Percentiles rank a stretch among this genome's conserved stretches.
These are phyloP conservation scores for Molorchus minor DNA, from an alignment of 2,888 invertebrate genomes.

Conservation along the genomic window DNA sequence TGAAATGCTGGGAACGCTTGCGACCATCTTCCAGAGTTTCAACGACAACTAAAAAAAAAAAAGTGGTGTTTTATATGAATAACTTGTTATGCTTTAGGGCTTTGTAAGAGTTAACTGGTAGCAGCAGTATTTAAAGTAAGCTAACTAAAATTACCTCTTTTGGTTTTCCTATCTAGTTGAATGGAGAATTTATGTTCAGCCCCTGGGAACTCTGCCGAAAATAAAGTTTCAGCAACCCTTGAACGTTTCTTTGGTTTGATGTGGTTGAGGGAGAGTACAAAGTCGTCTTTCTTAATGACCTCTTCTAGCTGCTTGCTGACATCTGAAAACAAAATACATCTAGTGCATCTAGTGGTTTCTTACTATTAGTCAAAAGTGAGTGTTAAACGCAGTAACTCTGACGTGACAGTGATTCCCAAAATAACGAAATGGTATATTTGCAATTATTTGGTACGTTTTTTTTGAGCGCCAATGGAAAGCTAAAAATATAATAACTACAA, in stretches of 20 bases:
- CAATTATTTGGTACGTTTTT: background rate
- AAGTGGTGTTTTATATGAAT: conserved; percentile 5
- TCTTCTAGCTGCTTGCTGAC: conserved; percentile 64
- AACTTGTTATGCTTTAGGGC: background rate
- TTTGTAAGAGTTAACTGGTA: background rate
- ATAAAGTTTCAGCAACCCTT: conserved; percentile 65
- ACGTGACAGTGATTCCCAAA: background rate
- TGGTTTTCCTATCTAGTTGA: conserved; percentile 66
- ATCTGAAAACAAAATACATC: conserved; percentile 58
- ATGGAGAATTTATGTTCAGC: conserved; percentile 66
- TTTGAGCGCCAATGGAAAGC: conserved; percentile 14
- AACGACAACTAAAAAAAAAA: conserved; percentile 68
- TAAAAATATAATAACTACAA: conserved; percentile 17
- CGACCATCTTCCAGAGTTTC: conserved; percentile 70
- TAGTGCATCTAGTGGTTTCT: too few species aligned
- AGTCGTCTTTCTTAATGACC: conserved; percentile 65
- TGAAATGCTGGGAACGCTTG: conserved; percentile 70
- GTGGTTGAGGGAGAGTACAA: conserved; percentile 66
- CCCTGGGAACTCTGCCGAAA: conserved; percentile 67
- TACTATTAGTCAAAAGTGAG: too few species aligned
- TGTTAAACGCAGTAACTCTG: background rate
- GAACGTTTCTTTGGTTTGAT: conserved; percentile 64
- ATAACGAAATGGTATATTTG: background rate
- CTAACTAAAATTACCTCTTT: conserved; percentile 61
- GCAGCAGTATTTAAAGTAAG: background rate